These are phyloP conservation scores for Lethocerus indicus DNA, from an alignment of 1,140 invertebrate genomes.

Conservation along the genomic window DNA sequence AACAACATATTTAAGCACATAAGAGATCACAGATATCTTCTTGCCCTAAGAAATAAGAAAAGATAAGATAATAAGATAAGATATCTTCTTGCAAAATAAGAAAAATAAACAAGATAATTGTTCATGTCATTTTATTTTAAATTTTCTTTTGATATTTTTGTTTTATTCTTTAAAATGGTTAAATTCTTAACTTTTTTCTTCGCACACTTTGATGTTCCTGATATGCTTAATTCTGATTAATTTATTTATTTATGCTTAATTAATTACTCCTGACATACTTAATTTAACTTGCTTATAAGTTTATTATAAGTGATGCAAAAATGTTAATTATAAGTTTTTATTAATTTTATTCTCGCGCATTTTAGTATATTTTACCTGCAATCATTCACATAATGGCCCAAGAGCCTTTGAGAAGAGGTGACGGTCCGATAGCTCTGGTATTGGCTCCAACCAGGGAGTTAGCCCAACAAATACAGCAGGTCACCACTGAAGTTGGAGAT, in stretches of 20 bases:
- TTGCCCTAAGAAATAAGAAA: not conserved
- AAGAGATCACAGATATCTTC: not conserved
- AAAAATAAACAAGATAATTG: not conserved
- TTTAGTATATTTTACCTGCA: conserved; percentile 53
- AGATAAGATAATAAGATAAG: too few species aligned
- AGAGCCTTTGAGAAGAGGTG: conserved; percentile 58
- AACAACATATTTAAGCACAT: not conserved
- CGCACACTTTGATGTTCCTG: too few species aligned
- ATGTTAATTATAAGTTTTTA: too few species aligned
- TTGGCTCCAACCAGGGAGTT: conserved; percentile 91
- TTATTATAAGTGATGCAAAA: too few species aligned
- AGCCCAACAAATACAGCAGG: conserved; percentile 83
- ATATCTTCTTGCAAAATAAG: too few species aligned
- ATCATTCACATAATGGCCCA: conserved; percentile 92
- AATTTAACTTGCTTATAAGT: too few species aligned
- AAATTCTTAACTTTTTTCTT: not conserved
- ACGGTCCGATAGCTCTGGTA: conserved; percentile 84
- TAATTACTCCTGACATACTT: too few species aligned
- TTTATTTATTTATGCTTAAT: too few species aligned
- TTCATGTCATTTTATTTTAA: not conserved
- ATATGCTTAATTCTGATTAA: too few species aligned
- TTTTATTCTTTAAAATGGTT: not conserved
- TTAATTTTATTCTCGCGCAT: too few species aligned
- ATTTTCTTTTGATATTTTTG: not conserved
- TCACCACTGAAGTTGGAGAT: conserved; percentile 5